These are phyloP conservation scores for Xyrauchen texanus DNA, from an alignment of 2,113 vertebrate species.

Conservation along the genomic window DNA sequence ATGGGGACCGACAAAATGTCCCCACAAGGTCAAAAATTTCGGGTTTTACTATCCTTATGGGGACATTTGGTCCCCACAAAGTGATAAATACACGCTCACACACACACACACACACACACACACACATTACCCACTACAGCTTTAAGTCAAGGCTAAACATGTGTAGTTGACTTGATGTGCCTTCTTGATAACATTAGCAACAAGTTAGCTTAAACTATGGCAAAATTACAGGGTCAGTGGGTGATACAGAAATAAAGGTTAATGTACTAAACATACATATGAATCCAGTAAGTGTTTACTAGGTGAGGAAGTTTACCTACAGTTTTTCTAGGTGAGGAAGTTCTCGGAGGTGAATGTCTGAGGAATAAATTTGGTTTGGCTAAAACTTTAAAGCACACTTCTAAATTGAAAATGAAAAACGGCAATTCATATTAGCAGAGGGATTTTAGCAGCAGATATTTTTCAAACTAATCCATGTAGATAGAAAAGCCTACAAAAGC, in stretches of 20 bases:
- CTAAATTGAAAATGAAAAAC: constrained; percentile 47
- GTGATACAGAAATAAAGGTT: constrained; percentile 6
- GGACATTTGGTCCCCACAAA: no score
- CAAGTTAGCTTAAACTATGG: no score
- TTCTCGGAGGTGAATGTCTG: constrained; percentile 20
- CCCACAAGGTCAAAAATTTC: no score
- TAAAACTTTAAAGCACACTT: constrained; percentile 37
- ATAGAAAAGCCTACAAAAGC: constrained; percentile 33
- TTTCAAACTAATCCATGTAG: constrained; percentile 49
- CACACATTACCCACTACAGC: no score
- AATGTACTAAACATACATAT: not conserved
- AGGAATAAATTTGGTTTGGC: constrained; percentile 45
- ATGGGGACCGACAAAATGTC: no score
- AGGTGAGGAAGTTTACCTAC: not conserved
- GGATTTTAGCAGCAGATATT: constrained; percentile 34
- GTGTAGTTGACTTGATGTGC: no score
- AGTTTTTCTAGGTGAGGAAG: not conserved
- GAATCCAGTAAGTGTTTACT: no score
- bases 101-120: no score
- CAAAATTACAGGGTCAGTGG: not conserved
- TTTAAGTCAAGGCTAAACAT: no score
- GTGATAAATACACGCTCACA: no score
- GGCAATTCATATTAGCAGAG: constrained; percentile 29
- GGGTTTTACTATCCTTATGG: no score
- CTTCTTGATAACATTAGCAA: no score